phyloP scores from a whole-genome alignment of 2,113 vertebrate species.

The Solenodon paradoxus region DNA sequence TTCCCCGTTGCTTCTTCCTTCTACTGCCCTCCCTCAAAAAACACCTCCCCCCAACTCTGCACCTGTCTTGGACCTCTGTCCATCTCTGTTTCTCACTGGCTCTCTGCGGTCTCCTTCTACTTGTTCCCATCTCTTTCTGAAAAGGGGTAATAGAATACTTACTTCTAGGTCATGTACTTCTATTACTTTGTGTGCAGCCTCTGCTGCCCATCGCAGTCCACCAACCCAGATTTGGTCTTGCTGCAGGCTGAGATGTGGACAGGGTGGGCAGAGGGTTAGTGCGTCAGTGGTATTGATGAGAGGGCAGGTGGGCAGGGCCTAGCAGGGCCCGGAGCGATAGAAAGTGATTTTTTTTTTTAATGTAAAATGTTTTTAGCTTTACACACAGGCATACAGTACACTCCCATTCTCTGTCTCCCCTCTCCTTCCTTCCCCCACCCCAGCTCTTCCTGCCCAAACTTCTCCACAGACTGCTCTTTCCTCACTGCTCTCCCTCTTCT shows the following conservation, averaged over 20 bases:
- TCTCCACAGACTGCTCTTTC: neutral
- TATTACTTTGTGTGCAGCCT: no score
- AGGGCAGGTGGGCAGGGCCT: no score
- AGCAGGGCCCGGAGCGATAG: no score
- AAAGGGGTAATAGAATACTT: neutral
- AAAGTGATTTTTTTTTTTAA: neutral
- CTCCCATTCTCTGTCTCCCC: no score
- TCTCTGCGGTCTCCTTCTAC: neutral
- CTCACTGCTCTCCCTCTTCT: neutral
- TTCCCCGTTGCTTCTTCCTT: neutral
- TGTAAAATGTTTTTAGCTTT: neutral
- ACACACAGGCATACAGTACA: neutral
- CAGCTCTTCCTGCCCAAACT: neutral
- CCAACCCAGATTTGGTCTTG: no score
- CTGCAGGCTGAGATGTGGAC: no score
- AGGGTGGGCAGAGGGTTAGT: no score
- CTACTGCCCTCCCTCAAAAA: neutral
- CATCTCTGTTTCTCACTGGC: neutral
- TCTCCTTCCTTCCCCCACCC: neutral
- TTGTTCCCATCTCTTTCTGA: neutral
- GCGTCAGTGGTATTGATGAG: no score
- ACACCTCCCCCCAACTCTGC: neutral
- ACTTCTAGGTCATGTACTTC: no score
- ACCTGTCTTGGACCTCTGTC: no score
- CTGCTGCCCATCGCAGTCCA: no score